Percentiles rank a stretch among this genome's conserved stretches.
Conservation (phyloP, 2,797 vertebrate genomes). For the Fistularia commersonii region DNA sequence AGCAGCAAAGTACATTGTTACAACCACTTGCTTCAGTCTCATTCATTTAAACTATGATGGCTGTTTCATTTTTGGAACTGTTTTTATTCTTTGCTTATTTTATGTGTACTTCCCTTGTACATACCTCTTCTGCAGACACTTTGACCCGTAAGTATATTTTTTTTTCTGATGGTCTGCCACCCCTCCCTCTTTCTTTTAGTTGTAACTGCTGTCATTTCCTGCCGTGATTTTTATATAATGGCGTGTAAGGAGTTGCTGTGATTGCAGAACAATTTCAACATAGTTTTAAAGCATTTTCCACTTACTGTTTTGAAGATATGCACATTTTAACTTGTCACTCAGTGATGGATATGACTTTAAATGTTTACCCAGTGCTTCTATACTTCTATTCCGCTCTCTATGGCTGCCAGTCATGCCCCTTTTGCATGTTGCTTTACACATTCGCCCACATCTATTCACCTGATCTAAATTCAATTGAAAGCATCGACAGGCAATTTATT, state of each 20-base stretch:
- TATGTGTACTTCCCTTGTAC: too few species aligned
- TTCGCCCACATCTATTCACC: slow-evolving; percentile 13
- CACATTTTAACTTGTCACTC: slow-evolving; percentile 25
- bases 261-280: slow-evolving; percentile 14
- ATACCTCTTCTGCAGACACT: too few species aligned
- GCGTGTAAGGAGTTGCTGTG: slow-evolving; percentile 5
- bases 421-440: slow-evolving; percentile 9
- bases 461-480: slow-evolving; percentile 35
- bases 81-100: too few species aligned
- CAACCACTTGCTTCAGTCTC: too few species aligned
- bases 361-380: slow-evolving; percentile 36
- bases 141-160: too few species aligned
- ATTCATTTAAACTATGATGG: too few species aligned
- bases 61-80: too few species aligned
- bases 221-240: slow-evolving; percentile 23
- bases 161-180: too few species aligned
- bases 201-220: slow-evolving; percentile 25
- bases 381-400: slow-evolving; percentile 35
- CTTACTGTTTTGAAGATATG: too few species aligned
- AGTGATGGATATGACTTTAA: slow-evolving; percentile 35
- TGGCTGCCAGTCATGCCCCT: slow-evolving; percentile 35
- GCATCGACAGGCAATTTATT: slow-evolving; percentile 33
- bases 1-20: too few species aligned
- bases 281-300: slow-evolving; percentile 12
- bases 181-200: too few species aligned